Evolutionary conservation across 2,888 invertebrate genomes (phyloP), one percentile per base, ranked within the genome.

Genomic region (Cataglyphis rosenhaueri): DNA sequence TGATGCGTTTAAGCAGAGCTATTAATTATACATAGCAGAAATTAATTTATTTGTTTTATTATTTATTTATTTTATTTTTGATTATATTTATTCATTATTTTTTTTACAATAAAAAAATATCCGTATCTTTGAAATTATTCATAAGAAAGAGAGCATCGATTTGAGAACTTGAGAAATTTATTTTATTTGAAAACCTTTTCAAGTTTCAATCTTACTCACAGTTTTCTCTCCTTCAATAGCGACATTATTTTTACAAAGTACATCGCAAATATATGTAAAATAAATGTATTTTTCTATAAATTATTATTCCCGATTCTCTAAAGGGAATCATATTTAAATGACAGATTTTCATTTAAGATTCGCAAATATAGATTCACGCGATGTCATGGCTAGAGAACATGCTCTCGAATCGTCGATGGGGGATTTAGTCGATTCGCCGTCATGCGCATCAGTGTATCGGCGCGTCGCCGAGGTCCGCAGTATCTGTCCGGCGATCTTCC

Each of bases 401-500:
- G 86, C 83, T 64, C 83, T 84, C 83, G 81, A 83, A 74, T 88
- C 75, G 81, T 87, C 82, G 88, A 52, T 81, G 66, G 64, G 81
- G 64, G 70, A 83, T 82, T 83, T 78, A 82, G 32, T 68, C 74
- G 85, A 84, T 87, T 84, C 87, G 84, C 88, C 84, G 84, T 91
- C 88, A 91, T 89, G 88, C 91, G 88, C 91, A 91, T 91, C 91
- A 89, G 88, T 88, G 88, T 89, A 89, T 91, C 90, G 90, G 89
- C 89, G 89, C 87, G 85, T 88, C 88, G 85, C 84, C 89, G 85
- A 48, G 79, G 73, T 38, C 65, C 89, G 90, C 84, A 90, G 87
- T 93, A 93, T 93, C 93, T 88, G 88, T 89, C 87, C 87, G 87
- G 91, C 92, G 92, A 93, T 93, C 93, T 93, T 88, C 83, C 88